These are phyloP conservation scores for Alcis repandata DNA, from an alignment of 2,888 invertebrate species.

Conservation along the genomic window DNA sequence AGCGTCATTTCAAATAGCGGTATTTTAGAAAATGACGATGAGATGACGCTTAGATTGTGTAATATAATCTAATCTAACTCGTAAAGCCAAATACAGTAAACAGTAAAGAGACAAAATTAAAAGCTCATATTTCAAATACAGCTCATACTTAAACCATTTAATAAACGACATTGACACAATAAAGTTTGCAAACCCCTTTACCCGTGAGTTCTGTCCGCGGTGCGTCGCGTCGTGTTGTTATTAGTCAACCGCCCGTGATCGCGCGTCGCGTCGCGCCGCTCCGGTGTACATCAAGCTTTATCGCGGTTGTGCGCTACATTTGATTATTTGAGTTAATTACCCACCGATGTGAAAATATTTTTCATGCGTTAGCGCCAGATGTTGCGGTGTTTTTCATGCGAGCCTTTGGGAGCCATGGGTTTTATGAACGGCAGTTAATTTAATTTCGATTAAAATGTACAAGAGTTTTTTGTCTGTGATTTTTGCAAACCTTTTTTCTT, in stretches of 20 bases:
- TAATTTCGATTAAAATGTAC: neutral
- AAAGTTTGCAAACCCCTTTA: neutral
- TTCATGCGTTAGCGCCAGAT: conserved; percentile 5
- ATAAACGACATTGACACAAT: neutral
- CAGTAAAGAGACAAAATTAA: too few relatives aligned
- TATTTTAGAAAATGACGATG: too few relatives aligned
- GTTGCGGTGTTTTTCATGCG: neutral
- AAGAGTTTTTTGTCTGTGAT: neutral
- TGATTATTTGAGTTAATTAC: conserved; percentile 31
- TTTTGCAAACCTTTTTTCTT: neutral
- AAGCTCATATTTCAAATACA: too few relatives aligned
- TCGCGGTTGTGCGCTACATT: conserved; percentile 24
- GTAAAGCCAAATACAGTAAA: too few relatives aligned
- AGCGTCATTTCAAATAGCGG: too few relatives aligned
- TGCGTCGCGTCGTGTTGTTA: conserved; percentile 7
- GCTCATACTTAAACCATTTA: neutral
- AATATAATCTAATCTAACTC: too few relatives aligned
- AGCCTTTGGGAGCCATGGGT: neutral
- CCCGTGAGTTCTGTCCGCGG: neutral
- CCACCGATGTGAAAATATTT: conserved; percentile 21
- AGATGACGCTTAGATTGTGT: too few relatives aligned
- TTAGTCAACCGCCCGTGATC: conserved; percentile 21
- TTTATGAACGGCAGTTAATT: neutral
- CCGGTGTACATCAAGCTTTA: conserved; percentile 23
- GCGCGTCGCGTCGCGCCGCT: neutral